These are phyloP conservation scores for Hydrozoanthus gracilis DNA, from an alignment of 92 coral and sea anemone genomes.

Conservation along the genomic window DNA sequence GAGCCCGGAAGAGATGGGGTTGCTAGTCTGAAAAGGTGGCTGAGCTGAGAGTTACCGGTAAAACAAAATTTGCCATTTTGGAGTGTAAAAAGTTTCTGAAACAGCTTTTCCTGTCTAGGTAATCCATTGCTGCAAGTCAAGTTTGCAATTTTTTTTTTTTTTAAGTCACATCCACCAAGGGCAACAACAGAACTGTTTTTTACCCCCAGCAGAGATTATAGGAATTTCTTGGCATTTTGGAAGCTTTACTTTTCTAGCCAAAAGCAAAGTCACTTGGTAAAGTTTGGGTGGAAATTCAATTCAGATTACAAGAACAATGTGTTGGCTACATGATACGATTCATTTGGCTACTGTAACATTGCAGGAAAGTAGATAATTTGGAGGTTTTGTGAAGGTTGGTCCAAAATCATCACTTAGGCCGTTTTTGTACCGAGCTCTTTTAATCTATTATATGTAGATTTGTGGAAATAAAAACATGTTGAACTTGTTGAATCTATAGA, in stretches of 20 bases:
- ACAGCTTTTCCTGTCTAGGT: slow-evolving; percentile 30
- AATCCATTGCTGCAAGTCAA: slow-evolving; percentile 18
- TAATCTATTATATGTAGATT: too few relatives aligned
- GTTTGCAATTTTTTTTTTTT: neutral
- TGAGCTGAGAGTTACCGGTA: slow-evolving; percentile 25
- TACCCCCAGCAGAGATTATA: too few relatives aligned
- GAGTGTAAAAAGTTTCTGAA: slow-evolving; percentile 19
- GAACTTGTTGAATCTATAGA: too few relatives aligned
- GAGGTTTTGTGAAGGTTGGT: neutral
- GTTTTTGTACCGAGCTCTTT: too few relatives aligned
- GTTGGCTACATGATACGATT: too few relatives aligned
- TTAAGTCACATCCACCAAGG: slow-evolving; percentile 24
- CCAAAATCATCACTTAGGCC: too few relatives aligned
- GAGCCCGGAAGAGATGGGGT: slow-evolving; percentile 26
- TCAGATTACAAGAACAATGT: neutral
- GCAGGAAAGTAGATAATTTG: too few relatives aligned
- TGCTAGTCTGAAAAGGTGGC: slow-evolving; percentile 27
- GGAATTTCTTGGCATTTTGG: too few relatives aligned
- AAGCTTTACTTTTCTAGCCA: neutral
- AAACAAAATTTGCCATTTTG: slow-evolving; percentile 27
- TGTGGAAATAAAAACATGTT: too few relatives aligned
- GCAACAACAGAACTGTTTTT: slow-evolving; percentile 18
- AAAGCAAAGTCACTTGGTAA: neutral
- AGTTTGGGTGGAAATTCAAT: too few relatives aligned
- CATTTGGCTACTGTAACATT: too few relatives aligned